These are phyloP conservation scores for Aplocera efformata DNA, from an alignment of 2,888 invertebrate genomes.

Conservation along the genomic window DNA sequence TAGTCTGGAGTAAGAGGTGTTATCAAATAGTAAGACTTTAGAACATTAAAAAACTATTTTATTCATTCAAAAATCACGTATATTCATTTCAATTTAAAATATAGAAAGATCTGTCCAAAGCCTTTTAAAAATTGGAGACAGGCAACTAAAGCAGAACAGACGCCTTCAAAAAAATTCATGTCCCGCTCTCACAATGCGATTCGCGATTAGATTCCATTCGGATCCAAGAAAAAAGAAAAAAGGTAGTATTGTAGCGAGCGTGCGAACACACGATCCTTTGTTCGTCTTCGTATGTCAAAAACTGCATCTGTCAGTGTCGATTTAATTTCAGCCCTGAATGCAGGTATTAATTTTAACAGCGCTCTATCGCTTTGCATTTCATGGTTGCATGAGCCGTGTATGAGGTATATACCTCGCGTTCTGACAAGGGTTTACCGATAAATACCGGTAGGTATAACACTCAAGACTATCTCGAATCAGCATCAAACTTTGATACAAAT, in stretches of 20 bases:
- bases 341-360: slow-evolving; percentile 22
- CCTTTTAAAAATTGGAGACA: slow-evolving; percentile 27
- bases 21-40: too few relatives aligned
- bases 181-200: slow-evolving; percentile 60
- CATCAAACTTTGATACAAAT: too few relatives aligned
- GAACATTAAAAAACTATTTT: background rate
- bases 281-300: slow-evolving; percentile 51
- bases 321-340: slow-evolving; percentile 48
- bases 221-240: slow-evolving; percentile 58
- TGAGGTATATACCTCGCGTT: too few relatives aligned
- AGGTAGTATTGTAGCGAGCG: slow-evolving; percentile 58
- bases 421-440: too few relatives aligned
- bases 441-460: too few relatives aligned
- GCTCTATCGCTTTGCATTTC: background rate
- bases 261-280: slow-evolving; percentile 68
- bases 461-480: too few relatives aligned
- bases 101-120: background rate
- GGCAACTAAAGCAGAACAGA: slow-evolving; percentile 30
- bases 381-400: background rate
- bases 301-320: slow-evolving; percentile 56
- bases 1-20: too few relatives aligned
- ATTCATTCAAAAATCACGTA: background rate
- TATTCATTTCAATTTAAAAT: slow-evolving; percentile 1
- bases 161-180: slow-evolving; percentile 37
- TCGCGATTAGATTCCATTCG: slow-evolving; percentile 64